Evolutionary conservation across 2,113 vertebrate genomes (phyloP).

Genomic region (Azemiops feae): DNA sequence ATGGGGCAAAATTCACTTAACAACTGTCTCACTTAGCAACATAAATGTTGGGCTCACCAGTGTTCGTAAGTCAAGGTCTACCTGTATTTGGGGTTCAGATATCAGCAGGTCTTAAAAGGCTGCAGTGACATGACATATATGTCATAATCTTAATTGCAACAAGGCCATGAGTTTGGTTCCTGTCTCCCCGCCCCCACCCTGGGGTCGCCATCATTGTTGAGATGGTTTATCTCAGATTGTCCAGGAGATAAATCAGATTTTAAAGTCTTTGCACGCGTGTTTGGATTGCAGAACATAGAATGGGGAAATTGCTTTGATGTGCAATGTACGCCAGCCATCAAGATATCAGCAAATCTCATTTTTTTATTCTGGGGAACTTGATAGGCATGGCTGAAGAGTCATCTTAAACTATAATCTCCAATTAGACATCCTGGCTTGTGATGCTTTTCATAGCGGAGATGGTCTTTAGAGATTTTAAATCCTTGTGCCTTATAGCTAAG

Average conservation of each 20-base stretch:
- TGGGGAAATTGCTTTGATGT: not conserved
- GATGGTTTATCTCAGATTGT: not conserved
- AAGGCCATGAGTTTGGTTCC: not conserved
- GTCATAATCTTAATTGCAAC: not conserved
- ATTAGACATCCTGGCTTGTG: not conserved
- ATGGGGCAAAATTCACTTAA: not conserved
- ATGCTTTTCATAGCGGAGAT: not conserved
- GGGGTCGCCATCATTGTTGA: not conserved
- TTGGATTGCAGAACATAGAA: not conserved
- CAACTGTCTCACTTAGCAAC: not conserved
- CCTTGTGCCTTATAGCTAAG: not conserved
- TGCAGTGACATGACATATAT: not conserved
- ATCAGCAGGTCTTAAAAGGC: not conserved
- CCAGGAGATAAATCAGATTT: not conserved
- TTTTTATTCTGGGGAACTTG: not conserved
- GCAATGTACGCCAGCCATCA: not conserved
- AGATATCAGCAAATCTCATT: not conserved
- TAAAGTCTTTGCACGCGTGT: not conserved
- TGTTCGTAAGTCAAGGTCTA: not conserved
- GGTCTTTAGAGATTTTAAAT: not conserved
- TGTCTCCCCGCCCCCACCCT: not conserved
- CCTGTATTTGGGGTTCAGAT: not conserved
- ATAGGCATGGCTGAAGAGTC: not conserved
- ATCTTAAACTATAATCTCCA: not conserved
- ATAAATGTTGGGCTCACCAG: not conserved